Conservation (phyloP, 2,797 vertebrate species). For the Steatocranus sp. region DNA sequence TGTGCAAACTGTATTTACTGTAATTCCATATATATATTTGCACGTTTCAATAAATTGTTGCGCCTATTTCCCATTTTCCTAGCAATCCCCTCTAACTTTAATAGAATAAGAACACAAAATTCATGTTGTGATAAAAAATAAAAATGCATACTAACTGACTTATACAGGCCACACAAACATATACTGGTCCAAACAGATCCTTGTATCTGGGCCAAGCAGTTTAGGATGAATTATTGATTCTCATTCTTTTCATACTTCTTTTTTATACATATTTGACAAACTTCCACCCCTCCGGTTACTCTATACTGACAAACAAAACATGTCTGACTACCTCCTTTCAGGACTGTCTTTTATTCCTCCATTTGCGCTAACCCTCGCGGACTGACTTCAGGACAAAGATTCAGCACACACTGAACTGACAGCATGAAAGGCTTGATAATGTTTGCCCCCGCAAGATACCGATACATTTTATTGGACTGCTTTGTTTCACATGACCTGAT, state of each 20-base stretch:
- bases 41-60: not conserved
- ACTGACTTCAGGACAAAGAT: conserved; percentile 41
- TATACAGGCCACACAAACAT: not conserved
- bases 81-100: not conserved
- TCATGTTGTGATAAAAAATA: not conserved
- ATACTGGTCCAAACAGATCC: not conserved
- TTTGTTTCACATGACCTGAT: conserved; percentile 31
- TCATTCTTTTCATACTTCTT: conserved; percentile 40
- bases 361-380: not conserved
- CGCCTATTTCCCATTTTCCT: not conserved
- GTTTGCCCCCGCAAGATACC: conserved; percentile 19
- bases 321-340: conserved; percentile 27
- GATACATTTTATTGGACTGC: conserved; percentile 12
- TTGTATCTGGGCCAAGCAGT: conserved; percentile 46
- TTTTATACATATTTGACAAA: conserved; percentile 48
- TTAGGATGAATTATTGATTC: conserved; percentile 32
- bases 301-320: conserved; percentile 46
- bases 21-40: not conserved
- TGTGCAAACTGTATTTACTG: not conserved
- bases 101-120: not conserved
- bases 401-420: conserved; percentile 16
- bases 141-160: not conserved
- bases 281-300: conserved; percentile 30
- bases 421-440: conserved; percentile 31
- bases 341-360: conserved; percentile 7